Evolutionary conservation across 2,797 vertebrate species (phyloP).

Genomic region (Anguilla megastoma): DNA sequence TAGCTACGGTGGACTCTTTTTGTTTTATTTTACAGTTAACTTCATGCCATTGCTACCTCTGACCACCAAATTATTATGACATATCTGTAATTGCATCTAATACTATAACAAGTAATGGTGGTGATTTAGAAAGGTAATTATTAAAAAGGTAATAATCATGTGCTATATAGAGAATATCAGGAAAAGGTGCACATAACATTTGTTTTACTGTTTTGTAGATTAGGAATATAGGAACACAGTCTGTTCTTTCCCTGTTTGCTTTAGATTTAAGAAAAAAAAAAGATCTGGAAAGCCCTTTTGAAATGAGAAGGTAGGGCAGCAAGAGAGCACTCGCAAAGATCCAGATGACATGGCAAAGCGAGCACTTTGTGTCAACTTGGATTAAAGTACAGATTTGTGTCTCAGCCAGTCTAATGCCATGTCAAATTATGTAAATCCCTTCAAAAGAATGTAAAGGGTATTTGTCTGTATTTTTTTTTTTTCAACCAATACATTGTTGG

Average conservation of each 20-base stretch:
- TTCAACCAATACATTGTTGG: slow-evolving; percentile 52
- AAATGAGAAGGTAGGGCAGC: slow-evolving; percentile 51
- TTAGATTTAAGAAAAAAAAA: background rate
- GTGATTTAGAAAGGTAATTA: background rate
- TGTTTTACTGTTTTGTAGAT: background rate
- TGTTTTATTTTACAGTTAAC: background rate
- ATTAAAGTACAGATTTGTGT: slow-evolving; percentile 77
- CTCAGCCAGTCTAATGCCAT: slow-evolving; percentile 72
- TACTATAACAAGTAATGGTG: background rate
- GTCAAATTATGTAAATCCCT: slow-evolving; percentile 82
- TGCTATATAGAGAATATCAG: background rate
- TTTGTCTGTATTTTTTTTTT: slow-evolving; percentile 49
- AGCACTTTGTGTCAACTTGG: slow-evolving; percentile 67
- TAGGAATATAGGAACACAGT: too few relatives aligned
- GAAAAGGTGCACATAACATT: background rate
- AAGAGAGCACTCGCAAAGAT: slow-evolving; percentile 52
- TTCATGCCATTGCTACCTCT: background rate
- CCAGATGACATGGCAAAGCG: slow-evolving; percentile 53
- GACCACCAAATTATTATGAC: too few relatives aligned
- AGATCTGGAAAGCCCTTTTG: slow-evolving; percentile 36
- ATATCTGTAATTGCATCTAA: background rate
- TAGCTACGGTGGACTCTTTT: background rate
- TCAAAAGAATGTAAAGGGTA: slow-evolving; percentile 66
- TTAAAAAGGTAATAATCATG: background rate
- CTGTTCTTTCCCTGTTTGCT: background rate